Percentiles rank a stretch among this genome's conserved stretches.
Conservation (phyloP, 2,888 invertebrate species). For the Parnassius orleans region DNA sequence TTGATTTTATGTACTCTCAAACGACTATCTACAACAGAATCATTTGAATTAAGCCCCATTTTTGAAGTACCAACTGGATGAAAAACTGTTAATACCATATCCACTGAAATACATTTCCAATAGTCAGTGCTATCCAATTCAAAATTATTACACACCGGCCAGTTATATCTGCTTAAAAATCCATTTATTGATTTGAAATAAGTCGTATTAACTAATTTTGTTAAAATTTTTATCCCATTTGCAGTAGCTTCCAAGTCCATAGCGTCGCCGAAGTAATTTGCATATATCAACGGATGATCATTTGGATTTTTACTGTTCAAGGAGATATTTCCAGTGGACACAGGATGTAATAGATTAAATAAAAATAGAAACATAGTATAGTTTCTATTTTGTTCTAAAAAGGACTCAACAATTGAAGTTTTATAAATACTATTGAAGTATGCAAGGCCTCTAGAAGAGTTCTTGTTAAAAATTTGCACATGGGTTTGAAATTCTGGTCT, state of each 20-base stretch:
- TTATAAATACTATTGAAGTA: constrained; percentile 29
- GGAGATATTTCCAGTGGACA: constrained; percentile 77
- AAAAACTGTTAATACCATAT: constrained; percentile 75
- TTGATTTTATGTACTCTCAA: constrained; percentile 83
- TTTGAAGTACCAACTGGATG: constrained; percentile 85
- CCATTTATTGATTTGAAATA: constrained; percentile 49
- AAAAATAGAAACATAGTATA: constrained; percentile 50
- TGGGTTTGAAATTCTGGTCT: constrained; percentile 55
- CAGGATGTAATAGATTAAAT: constrained; percentile 67
- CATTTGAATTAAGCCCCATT: constrained; percentile 73
- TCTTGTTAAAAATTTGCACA: constrained; percentile 46
- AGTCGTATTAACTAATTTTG: constrained; percentile 43
- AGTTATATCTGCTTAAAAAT: constrained; percentile 44
- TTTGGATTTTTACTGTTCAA: constrained; percentile 79
- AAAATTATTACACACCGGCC: constrained; percentile 44
- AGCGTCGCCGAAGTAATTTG: constrained; percentile 82
- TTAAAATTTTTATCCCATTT: constrained; percentile 48
- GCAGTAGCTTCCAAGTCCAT: constrained; percentile 67
- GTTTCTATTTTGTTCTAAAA: constrained; percentile 44
- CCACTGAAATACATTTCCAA: constrained; percentile 66
- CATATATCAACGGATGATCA: constrained; percentile 81
- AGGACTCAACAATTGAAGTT: constrained; percentile 39
- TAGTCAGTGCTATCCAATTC: constrained; percentile 46
- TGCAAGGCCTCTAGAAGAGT: constrained; percentile 44
- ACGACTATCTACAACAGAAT: constrained; percentile 70